Evolutionary conservation across 1,140 invertebrate genomes (phyloP), one percentile per base, ranked within the genome.

Genomic region (Planococcus citri): DNA sequence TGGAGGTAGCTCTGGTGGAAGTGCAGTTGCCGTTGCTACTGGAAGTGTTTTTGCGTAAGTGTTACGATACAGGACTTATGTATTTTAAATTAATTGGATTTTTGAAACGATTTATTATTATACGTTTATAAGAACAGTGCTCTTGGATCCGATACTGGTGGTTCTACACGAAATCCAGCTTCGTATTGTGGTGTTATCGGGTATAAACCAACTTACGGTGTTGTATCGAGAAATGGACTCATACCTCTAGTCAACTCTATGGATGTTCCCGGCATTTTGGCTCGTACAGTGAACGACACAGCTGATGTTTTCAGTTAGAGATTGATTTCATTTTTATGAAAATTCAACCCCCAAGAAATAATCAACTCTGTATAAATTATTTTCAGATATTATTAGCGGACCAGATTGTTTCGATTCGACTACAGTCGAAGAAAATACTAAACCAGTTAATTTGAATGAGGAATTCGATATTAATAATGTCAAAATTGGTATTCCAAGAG

Each of bases 161-260:
- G 97, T 1, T 99, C 97, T 1, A 92, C 90, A 10, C 81, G 97
- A 73, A 96, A 96, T 81, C 97, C 97, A 20, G 95, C 96, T 1
- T 88, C 95, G 9, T 90, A 94, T 76, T 97, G 94, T 82, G 97
- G 97, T 14, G 78, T 98, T 38, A 85, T 97, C 24, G 97, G 97
- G 8, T 82, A 97, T 21, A 99, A 99, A 82, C 95, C 97, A 0
- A 95, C 91, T 1, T 99, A 99, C 80, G 97, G 97, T 0, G 78
- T 90, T 29, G 81, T 98, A 1, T 98, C 97, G 0, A 82, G 97
- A 58, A 84, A 92, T 78, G 97, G 97, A 0, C 82, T 99, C 0
- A 95, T 99, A 76, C 95, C 97, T 20, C 80, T 99, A 70, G 92
- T 95, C 1, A 98, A 98, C 81, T 97, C 95, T 1, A 89, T 99